Base-by-base conservation (phyloP, 1,140 invertebrate species). In the Formica selysi region DNA sequence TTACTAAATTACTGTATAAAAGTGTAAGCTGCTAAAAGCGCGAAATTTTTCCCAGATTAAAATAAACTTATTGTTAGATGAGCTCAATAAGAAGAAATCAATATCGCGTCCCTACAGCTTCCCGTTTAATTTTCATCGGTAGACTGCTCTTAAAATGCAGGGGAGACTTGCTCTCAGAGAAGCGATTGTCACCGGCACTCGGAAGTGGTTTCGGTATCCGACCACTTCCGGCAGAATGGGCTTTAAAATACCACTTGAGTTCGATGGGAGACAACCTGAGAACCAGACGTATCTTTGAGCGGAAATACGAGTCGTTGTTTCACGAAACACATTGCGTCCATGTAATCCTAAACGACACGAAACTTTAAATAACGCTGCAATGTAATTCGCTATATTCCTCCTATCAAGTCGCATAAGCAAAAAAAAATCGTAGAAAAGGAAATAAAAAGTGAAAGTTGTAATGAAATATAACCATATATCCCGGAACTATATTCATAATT, bases 121-220 rank as follows among this genome's bases (percentile, higher is more conserved):
- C 79, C 74, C 85, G 29, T 54, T 89, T 85, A 81, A 76, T 90
- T 90, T 80, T 87, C 68, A 88, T 74, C 89, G 85, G 88, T 89
- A 87, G 85, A 89, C 85, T 89, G 85, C 85, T 89, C 74, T 89
- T 85, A 89, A 90, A 90, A 89, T 84, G 78, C 73, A 71, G 32
- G 85, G 74, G 57, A 61, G 44, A 76, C 76, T 38, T 38, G 11
- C 57, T 76, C 89, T 74, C 54, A 83, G 71, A 83, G 71, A 81
- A 71, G 79, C 76, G 81, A 91, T 91, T 90, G 91, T 91, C 88
- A 87, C 51, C 38, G 44, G 32, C 29, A 81, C 59, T 81, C 91
- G 91, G 90, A 91, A 91, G 91, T 67, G 88, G 91, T 85, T 76
- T 89, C 76, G 88, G 61, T 76, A 67, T 85, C 84, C 86, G 76